These are phyloP conservation scores for Bicyclus anynana DNA, from an alignment of 1,140 invertebrate species.

Conservation along the genomic window DNA sequence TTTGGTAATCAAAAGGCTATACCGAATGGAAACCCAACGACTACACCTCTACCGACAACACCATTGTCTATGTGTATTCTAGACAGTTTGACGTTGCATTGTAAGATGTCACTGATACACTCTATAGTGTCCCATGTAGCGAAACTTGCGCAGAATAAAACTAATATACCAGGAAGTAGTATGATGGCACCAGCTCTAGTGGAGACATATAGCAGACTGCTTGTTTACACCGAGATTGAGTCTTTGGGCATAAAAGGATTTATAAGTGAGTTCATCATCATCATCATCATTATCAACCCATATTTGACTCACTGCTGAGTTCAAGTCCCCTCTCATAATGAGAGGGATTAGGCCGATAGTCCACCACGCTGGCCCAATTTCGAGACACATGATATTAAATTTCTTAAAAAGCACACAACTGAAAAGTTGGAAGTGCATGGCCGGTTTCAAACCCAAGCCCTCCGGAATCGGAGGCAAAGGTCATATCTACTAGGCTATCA, in stretches of 20 bases:
- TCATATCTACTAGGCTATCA: no score
- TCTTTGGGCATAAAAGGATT: conserved; percentile 98
- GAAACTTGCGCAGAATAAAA: conserved; percentile 91
- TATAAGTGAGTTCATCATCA: conserved; percentile 84
- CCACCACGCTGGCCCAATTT: no score
- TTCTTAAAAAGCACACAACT: no score
- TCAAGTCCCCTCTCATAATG: no score
- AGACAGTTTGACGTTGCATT: conserved; percentile 97
- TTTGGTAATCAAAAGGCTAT: conserved; percentile 83
- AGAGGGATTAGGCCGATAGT: no score
- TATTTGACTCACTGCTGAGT: no score
- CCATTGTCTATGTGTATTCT: conserved; percentile 95
- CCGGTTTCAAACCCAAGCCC: no score
- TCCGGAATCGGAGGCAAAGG: no score
- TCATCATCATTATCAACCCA: no score
- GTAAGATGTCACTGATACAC: conserved; percentile 98
- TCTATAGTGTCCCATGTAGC: conserved; percentile 94
- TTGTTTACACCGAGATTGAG: conserved; percentile 98
- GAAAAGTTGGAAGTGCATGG: no score
- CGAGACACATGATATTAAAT: no score
- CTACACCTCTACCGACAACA: conserved; percentile 82
- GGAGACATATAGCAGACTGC: conserved; percentile 94
- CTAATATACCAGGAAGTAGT: conserved; percentile 79
- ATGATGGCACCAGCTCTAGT: conserved; percentile 93
- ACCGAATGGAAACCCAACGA: conserved; percentile 73